These are phyloP conservation scores for Spodoptera littoralis DNA, from an alignment of 2,888 invertebrate species.

Conservation along the genomic window DNA sequence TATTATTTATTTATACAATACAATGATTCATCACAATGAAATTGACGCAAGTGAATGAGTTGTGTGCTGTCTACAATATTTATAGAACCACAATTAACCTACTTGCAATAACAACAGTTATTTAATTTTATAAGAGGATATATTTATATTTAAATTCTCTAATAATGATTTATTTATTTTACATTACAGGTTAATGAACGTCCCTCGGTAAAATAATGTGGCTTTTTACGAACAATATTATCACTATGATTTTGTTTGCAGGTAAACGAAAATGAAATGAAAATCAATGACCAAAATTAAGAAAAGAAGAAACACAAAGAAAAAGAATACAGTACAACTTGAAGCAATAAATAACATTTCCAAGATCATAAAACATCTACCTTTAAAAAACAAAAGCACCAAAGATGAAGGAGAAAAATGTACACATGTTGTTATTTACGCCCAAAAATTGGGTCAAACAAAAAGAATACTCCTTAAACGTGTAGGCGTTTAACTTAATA, in stretches of 20 bases:
- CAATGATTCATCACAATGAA: slow-evolving; percentile 24
- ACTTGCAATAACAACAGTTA: not conserved
- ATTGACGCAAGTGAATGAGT: slow-evolving; percentile 22
- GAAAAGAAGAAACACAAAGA: no score
- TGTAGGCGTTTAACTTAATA: slow-evolving; percentile 26
- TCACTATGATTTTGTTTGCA: no score
- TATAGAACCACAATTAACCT: slow-evolving; percentile 19
- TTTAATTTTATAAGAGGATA: not conserved
- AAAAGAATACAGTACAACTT: not conserved
- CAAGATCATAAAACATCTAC: slow-evolving; percentile 1
- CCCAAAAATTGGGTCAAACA: slow-evolving; percentile 31
- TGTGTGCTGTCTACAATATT: slow-evolving; percentile 17
- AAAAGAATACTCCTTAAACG: not conserved
- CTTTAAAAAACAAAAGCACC: slow-evolving; percentile 8
- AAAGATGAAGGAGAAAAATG: slow-evolving; percentile 13
- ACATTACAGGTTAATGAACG: no score
- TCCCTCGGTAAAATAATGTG: no score
- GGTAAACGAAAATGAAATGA: no score
- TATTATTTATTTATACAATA: not conserved
- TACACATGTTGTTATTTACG: slow-evolving; percentile 21
- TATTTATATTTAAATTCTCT: no score
- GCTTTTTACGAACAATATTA: no score
- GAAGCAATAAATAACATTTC: not conserved
- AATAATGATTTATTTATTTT: no score
- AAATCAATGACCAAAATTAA: no score